These are phyloP conservation scores for Syncerus caffer DNA, from an alignment of 2,797 vertebrate genomes.

Conservation along the genomic window DNA sequence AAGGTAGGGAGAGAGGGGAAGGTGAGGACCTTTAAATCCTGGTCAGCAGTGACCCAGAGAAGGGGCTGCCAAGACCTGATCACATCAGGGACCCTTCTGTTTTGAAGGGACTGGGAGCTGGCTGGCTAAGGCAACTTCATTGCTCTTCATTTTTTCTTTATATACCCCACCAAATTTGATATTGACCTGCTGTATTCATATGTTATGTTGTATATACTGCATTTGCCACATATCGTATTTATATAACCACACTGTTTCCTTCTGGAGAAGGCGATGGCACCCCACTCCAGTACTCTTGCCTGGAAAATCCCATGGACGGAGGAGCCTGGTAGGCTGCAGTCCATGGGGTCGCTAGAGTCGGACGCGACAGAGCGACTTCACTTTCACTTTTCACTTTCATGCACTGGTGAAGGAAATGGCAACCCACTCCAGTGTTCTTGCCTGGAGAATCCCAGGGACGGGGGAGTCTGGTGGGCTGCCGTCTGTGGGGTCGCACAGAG, in stretches of 20 bases:
- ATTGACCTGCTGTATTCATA: rapidly evolving
- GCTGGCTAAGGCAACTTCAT: not conserved
- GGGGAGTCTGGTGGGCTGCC: not conserved
- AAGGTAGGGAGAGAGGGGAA: not conserved
- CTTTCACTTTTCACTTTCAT: no score
- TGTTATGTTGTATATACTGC: rapidly evolving
- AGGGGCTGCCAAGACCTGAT: not conserved
- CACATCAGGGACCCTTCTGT: no score
- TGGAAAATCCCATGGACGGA: no score
- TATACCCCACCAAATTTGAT: not conserved
- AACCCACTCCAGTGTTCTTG: no score
- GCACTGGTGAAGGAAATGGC: no score
- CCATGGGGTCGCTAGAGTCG: no score
- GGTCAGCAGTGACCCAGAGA: not conserved
- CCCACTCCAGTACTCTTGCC: no score
- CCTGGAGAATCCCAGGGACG: no score
- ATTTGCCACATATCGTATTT: not conserved
- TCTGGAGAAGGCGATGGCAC: no score
- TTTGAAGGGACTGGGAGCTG: not conserved
- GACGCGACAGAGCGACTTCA: no score
- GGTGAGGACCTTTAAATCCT: not conserved
- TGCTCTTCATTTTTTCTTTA: not conserved
- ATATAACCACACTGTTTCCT: not conserved
- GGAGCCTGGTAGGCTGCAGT: no score
- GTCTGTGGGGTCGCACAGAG: no score